Evolutionary conservation across 1,140 invertebrate species (phyloP), one percentile per base, ranked within the genome.

Genomic region (Linepithema humile): DNA sequence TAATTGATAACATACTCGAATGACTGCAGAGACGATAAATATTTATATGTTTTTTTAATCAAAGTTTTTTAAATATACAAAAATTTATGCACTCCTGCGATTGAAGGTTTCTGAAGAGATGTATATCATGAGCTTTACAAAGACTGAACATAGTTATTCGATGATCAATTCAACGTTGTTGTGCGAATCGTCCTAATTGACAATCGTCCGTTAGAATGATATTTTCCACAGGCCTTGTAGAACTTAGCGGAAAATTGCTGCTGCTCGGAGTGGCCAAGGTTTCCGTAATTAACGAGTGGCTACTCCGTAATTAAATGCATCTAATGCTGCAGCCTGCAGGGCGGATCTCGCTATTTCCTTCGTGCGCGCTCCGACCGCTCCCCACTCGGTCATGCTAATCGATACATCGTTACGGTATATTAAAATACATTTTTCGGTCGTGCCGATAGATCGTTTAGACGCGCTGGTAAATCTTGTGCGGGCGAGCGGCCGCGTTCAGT

Each of bases 281-380:
- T 80, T 80, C n/a, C 50, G 12, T 70, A 80, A 80, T 80, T 80
- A 80, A 80, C 64, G 35, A 80, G 50, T 67, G 35, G 12, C 48
- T n/a, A n/a, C n/a, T n/a, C n/a, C n/a, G n/a, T n/a, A 64, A 80
- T 80, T 80, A 80, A 80, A 69, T 32, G 48, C 64, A 12, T 80
- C 65, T 80, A 80, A 80, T 80, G 38, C 35, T n/a, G 70, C 15
- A 45, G 43, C 15, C 10, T 70, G 23, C 64, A 23, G 38, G 50
- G 48, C 64, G 64, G 48, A 80, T 80, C 48, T 69, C 50, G 64
- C 60, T 50, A 38, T 77, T 65, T 53, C 45, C 26, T 12, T 29
- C 43, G 9, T n/a, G 12, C 15, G 5, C n/a, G n/a, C n/a, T 23
- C 15, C 53, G 20, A 2, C 29, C 32, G 32, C 59, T 20, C 50